Evolutionary conservation across 2,113 vertebrate species (phyloP).

Genomic region (Tenrec ecaudatus): DNA sequence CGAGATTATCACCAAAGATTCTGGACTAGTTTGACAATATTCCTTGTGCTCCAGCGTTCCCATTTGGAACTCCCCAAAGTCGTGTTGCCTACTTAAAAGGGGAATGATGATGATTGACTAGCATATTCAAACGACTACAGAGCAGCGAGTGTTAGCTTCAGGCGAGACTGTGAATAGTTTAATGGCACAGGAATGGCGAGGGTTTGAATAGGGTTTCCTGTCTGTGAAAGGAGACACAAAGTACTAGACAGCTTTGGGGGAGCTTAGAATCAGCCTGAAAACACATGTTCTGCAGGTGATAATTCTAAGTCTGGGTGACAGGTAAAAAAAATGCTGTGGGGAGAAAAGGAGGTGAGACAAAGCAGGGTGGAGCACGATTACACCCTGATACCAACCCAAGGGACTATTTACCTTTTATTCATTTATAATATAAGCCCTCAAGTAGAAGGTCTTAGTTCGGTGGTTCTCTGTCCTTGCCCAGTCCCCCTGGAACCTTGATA

Average conservation of each 20-base stretch:
- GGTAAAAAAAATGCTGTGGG: neutral
- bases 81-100: neutral
- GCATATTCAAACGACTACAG: neutral
- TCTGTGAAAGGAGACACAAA: slow-evolving; percentile 1
- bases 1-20: neutral
- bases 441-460: neutral
- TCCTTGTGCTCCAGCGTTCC: neutral
- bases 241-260: neutral
- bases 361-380: neutral
- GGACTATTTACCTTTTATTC: neutral
- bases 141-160: neutral
- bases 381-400: neutral
- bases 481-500: neutral
- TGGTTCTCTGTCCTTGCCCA: neutral
- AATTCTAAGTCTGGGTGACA: neutral
- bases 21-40: neutral
- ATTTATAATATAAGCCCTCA: neutral
- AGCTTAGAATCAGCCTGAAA: slow-evolving; percentile 42
- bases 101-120: neutral
- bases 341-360: neutral
- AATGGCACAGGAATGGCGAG: neutral
- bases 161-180: neutral
- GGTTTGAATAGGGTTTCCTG: neutral
- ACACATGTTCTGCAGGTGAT: neutral
- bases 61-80: neutral